Percentiles rank a stretch among this genome's conserved stretches.
Evolutionary conservation across 2,888 invertebrate species (phyloP).

Genomic region (Diarsia dahlii): DNA sequence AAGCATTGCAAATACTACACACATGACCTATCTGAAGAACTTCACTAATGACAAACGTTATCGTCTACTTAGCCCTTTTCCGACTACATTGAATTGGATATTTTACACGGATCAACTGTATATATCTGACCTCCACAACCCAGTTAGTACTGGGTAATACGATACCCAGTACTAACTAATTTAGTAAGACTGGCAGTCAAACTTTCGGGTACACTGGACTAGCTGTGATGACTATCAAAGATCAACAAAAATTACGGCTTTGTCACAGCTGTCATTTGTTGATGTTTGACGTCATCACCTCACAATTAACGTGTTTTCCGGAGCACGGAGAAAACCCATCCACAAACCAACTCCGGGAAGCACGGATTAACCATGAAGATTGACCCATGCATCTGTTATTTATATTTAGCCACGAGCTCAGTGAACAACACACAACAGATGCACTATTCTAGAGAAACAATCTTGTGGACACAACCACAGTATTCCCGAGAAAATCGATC

Average conservation of each 20-base stretch:
- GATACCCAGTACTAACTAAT: neutral
- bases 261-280: no score
- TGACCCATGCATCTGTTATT: neutral
- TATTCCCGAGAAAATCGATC: constrained; percentile 27
- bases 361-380: neutral
- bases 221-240: neutral
- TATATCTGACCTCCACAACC: neutral
- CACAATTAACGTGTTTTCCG: neutral
- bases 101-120: neutral
- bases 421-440: neutral
- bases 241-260: neutral
- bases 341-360: neutral
- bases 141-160: neutral
- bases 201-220: neutral
- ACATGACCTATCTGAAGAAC: no score
- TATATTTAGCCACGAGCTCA: neutral
- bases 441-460: neutral
- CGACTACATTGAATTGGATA: neutral
- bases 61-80: no score
- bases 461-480: neutral
- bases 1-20: no score
- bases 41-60: no score
- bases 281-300: no score
- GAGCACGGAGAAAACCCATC: neutral
- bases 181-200: neutral